A percentile compares a stretch with the other conserved stretches of the same genome.
Conservation (phyloP, 1,140 invertebrate genomes). For the Hesperophylax magnus region DNA sequence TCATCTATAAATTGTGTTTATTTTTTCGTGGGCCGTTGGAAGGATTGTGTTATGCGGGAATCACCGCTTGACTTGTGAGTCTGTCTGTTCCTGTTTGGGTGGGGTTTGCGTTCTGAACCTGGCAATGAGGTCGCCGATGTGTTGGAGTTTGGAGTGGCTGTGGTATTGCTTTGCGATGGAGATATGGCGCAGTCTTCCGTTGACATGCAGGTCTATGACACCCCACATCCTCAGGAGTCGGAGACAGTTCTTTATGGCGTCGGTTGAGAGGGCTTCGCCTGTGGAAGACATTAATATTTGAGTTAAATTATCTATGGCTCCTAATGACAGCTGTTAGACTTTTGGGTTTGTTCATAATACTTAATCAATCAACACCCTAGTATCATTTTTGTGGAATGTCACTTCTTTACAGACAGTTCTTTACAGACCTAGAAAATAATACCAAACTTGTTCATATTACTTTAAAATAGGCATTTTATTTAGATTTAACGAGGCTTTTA, state of each 20-base stretch:
- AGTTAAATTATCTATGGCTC: constrained; percentile 18
- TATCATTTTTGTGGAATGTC: too few relatives aligned
- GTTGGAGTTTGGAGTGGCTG: constrained; percentile 27
- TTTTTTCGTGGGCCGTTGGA: neutral
- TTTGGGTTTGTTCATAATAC: too few relatives aligned
- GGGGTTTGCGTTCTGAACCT: constrained; percentile 15
- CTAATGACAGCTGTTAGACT: too few relatives aligned
- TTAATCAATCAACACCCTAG: too few relatives aligned
- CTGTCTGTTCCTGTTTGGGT: neutral
- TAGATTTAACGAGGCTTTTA: too few relatives aligned
- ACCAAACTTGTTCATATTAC: too few relatives aligned
- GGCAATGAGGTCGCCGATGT: constrained; percentile 31
- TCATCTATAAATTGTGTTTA: neutral
- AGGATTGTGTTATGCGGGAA: neutral
- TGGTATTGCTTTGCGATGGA: constrained; percentile 41
- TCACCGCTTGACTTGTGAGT: constrained; percentile 8
- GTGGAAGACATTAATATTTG: constrained; percentile 52
- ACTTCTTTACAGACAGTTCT: too few relatives aligned
- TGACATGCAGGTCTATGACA: constrained; percentile 79
- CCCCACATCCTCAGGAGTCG: constrained; percentile 84
- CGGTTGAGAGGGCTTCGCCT: constrained; percentile 88
- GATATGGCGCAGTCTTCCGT: constrained; percentile 62
- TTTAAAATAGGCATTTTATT: too few relatives aligned
- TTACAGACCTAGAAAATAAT: too few relatives aligned
- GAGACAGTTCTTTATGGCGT: constrained; percentile 86